Evolutionary conservation across 2,113 vertebrate species (phyloP).

Genomic region (Toxostoma redivivum): DNA sequence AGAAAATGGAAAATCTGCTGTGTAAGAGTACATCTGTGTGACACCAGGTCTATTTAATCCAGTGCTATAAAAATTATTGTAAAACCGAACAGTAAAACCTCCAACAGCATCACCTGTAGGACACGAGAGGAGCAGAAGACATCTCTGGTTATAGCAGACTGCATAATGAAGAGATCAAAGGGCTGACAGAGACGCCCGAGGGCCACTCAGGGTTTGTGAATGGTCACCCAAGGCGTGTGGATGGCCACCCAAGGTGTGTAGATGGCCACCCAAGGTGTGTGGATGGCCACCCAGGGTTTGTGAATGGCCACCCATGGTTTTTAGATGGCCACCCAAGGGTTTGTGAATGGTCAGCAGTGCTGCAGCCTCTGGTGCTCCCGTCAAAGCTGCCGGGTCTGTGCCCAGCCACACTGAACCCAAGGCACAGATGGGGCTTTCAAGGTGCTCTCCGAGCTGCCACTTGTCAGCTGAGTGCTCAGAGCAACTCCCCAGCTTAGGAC

Average conservation of each 20-base stretch:
- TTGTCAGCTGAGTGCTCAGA: neutral
- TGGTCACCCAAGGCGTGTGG: neutral
- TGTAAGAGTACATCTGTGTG: neutral
- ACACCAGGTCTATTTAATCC: neutral
- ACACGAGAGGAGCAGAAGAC: neutral
- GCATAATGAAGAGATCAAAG: neutral
- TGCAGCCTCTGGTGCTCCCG: neutral
- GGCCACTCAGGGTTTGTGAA: fast-evolving
- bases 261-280: neutral
- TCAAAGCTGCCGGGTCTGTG: fast-evolving
- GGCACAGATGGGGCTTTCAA: neutral
- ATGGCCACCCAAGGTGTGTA: neutral
- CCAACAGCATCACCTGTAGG: neutral
- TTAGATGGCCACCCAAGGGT: too few species aligned
- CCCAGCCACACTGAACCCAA: fast-evolving
- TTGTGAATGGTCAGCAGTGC: neutral
- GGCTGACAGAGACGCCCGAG: neutral
- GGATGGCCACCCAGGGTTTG: neutral
- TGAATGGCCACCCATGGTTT: too few species aligned
- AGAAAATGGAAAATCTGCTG: neutral
- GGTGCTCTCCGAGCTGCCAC: neutral
- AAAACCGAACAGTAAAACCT: neutral
- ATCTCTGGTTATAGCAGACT: neutral
- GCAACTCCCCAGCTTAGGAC: neutral
- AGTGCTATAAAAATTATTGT: neutral